Base-by-base conservation (phyloP, 2,888 invertebrate genomes). In the Altica lythri region DNA sequence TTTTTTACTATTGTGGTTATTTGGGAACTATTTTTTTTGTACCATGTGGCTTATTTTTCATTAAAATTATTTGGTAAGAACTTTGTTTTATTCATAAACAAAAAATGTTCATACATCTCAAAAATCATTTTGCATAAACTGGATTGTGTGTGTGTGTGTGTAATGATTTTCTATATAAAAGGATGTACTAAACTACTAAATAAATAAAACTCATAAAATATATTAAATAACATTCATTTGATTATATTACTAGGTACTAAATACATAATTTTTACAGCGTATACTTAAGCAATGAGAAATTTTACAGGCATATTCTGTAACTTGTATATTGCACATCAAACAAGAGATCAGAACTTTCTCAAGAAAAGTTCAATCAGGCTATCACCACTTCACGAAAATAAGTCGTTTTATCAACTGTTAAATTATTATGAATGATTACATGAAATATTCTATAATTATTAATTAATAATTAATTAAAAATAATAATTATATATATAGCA, bases 181-280 rank as follows among this genome's bases (percentile, higher is more conserved):
- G n/a, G n/a, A n/a, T n/a, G n/a, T n/a, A n/a, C n/a, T n/a, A n/a
- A n/a, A n/a, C n/a, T n/a, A n/a, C n/a, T n/a, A n/a, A n/a, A n/a
- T n/a, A 42, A 22, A 25, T 42, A 42, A 42, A 14, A 42, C 25
- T 25, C 18, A 12, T 38, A 48, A 25, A 19, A 9, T 62, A 55
- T 69, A 71, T 65, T 70, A 70, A 72, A 72, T 72, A 72, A 72
- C 72, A 71, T 72, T 71, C 67, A 72, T 69, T 71, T 63, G 66
- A 57, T 51, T 67, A 68, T 60, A 54, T 45, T 40, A 49, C 38
- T 57, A 57, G 34, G 25, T 47, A 64, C 67, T 66, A 68, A 67
- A 67, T 66, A 69, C 64, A 67, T 60, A 63, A 56, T 65, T 58
- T 64, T 61, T 64, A 66, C 65, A 66, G 57, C 47, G 56, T 62